Percentiles rank a stretch among this genome's conserved stretches.
Conservation (phyloP, 1,140 invertebrate genomes). For the Octopus bimaculoides region DNA sequence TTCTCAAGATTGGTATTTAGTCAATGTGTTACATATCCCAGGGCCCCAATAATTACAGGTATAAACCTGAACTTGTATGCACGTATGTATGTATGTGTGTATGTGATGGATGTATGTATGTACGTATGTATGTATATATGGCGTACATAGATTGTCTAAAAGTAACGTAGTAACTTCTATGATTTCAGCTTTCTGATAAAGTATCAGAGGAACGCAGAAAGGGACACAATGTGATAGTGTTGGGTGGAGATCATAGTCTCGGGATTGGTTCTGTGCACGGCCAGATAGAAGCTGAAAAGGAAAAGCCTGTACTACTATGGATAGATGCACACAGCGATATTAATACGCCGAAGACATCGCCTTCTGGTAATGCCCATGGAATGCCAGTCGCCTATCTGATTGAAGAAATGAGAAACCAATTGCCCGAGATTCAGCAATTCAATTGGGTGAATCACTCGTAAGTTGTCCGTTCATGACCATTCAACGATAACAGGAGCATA, state of each 20-base stretch:
- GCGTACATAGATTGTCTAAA: too few species aligned
- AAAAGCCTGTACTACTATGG: constrained; percentile 80
- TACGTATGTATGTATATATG: too few species aligned
- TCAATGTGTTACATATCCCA: too few species aligned
- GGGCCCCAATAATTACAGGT: too few species aligned
- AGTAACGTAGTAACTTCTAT: too few species aligned
- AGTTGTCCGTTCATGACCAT: constrained; percentile 11
- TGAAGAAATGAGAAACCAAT: constrained; percentile 73
- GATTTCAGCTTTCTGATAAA: constrained; percentile 35
- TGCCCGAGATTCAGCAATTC: constrained; percentile 71
- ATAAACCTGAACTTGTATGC: too few species aligned
- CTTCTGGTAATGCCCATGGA: constrained; percentile 84
- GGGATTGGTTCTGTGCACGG: constrained; percentile 78
- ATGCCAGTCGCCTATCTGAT: constrained; percentile 85
- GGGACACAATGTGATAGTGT: constrained; percentile 30
- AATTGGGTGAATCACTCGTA: constrained; percentile 71
- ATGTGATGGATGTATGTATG: too few species aligned
- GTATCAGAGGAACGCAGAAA: constrained; percentile 31
- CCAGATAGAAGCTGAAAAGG: constrained; percentile 66
- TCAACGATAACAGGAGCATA: too few species aligned
- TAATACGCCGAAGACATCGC: constrained; percentile 79
- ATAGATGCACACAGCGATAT: constrained; percentile 93
- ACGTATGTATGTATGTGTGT: too few species aligned
- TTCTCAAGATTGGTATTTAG: too few species aligned
- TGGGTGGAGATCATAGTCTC: constrained; percentile 84